phyloP scores from a whole-genome alignment of 2,797 vertebrate genomes.

The Heterohyrax brucei region DNA sequence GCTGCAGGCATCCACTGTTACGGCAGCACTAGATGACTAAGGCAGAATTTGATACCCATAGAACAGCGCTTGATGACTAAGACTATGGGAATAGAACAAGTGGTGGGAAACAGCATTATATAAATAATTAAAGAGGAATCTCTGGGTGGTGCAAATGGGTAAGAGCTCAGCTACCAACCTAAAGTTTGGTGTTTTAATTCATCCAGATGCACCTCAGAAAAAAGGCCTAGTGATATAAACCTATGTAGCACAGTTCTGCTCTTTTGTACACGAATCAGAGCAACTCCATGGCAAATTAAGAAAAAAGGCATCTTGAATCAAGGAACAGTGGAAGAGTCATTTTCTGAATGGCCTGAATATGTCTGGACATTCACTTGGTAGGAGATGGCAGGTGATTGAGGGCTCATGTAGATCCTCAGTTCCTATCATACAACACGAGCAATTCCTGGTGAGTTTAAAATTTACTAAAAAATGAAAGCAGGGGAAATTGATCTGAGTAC shows the following conservation, averaged over 20 bases:
- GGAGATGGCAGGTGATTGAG: background rate
- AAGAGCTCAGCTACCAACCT: too few relatives aligned
- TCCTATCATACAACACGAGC: background rate
- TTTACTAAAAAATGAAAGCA: background rate
- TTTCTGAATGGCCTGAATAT: background rate
- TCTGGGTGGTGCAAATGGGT: too few relatives aligned
- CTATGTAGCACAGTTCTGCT: background rate
- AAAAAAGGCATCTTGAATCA: background rate
- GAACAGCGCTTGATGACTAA: too few relatives aligned
- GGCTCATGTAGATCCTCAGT: background rate
- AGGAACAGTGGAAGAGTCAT: background rate
- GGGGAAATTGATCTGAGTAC: background rate
- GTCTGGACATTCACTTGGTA: background rate
- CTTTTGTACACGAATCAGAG: background rate
- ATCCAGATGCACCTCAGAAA: too few relatives aligned
- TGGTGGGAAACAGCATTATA: background rate
- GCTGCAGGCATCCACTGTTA: too few relatives aligned
- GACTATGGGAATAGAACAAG: background rate
- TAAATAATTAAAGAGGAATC: background rate
- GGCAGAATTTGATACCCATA: too few relatives aligned
- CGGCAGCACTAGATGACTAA: too few relatives aligned
- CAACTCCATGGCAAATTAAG: background rate
- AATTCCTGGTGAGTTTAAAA: constrained; percentile 4
- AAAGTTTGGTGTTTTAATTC: too few relatives aligned
- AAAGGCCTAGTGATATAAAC: background rate